A percentile compares a stretch with the other conserved stretches of the same genome.
phyloP scores from a whole-genome alignment of 2,888 invertebrate genomes.

The Hedya salicella region DNA sequence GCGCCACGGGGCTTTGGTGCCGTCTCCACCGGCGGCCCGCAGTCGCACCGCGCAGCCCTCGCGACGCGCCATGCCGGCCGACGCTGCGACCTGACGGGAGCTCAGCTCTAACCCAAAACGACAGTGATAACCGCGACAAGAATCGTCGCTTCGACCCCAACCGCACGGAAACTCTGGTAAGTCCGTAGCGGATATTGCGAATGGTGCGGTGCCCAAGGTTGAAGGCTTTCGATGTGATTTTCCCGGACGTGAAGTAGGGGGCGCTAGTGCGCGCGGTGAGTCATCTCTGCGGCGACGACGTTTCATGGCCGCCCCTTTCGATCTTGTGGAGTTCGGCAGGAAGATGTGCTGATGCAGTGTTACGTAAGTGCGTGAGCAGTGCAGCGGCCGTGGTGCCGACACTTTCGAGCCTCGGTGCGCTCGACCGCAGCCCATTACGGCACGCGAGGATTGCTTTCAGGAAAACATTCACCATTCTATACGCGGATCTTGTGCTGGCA shows the following conservation, averaged over 20 bases:
- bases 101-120: slow-evolving; percentile 66
- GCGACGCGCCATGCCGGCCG: slow-evolving; percentile 78
- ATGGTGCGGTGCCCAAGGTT: slow-evolving; percentile 66
- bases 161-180: slow-evolving; percentile 74
- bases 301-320: slow-evolving; percentile 79
- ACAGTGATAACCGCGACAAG: slow-evolving; percentile 65
- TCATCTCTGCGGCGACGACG: slow-evolving; percentile 80
- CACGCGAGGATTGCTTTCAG: slow-evolving; percentile 79
- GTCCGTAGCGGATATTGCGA: slow-evolving; percentile 60
- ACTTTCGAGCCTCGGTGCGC: slow-evolving; percentile 72
- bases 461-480: slow-evolving; percentile 83
- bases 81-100: slow-evolving; percentile 77
- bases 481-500: slow-evolving; percentile 65
- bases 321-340: slow-evolving; percentile 64
- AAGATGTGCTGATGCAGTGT: slow-evolving; percentile 73
- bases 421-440: slow-evolving; percentile 73
- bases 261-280: slow-evolving; percentile 78
- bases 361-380: slow-evolving; percentile 78
- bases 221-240: slow-evolving; percentile 61
- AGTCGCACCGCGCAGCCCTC: slow-evolving; percentile 77
- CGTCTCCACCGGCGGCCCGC: slow-evolving; percentile 69
- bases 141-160: slow-evolving; percentile 59
- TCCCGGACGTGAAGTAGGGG: slow-evolving; percentile 71
- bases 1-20: slow-evolving; percentile 64
- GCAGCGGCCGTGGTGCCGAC: slow-evolving; percentile 72